Evolutionary conservation across 1,140 invertebrate species (phyloP), one percentile per base, ranked within the genome.

Genomic region (Leguminivora glycinivorella): DNA sequence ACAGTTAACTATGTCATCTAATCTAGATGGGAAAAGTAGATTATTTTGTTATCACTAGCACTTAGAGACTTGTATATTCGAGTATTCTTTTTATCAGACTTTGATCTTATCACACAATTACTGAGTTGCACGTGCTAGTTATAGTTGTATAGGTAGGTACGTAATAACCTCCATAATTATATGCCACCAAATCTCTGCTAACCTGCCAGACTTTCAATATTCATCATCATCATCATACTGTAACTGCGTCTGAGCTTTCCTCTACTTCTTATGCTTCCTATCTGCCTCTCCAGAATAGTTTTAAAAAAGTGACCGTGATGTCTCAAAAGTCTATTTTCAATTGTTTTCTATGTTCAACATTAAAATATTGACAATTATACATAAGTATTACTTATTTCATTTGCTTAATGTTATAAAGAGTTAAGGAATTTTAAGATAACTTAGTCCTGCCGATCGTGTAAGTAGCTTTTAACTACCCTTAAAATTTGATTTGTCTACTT

Each of bases 81-180:
- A 29, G 58, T 63, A 26, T 17, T 63, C 9, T 60, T 63, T 63
- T 17, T 60, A 60, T 60, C 56, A 26, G 10, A 10, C 2, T 60
- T 60, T 31, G 26, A 63, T 63, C 58, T 63, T 63, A 63, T 63
- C 58, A 63, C 25, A 29, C n/a, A 60, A 29, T 60, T 25, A 10
- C 22, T n/a, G 4, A n/a, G 40, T 34, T 34, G 5, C 5, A 29
- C 29, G 9, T 34, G 12, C 34, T 10, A n/a, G n/a, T n/a, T n/a
- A n/a, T n/a, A n/a, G n/a, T n/a, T n/a, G n/a, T n/a, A n/a, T n/a
- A n/a, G n/a, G n/a, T n/a, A n/a, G n/a, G n/a, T 34, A 34, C 10
- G 31, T 0, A 43, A n/a, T 3, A 17, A 43, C n/a, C 40, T 43
- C 14, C 5, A 12, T n/a, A 43, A 17, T 43, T 17, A 4, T 43